Evolutionary conservation across 2,113 vertebrate species (phyloP), one percentile per base, ranked within the genome.

Genomic region (Tringa solitaria): DNA sequence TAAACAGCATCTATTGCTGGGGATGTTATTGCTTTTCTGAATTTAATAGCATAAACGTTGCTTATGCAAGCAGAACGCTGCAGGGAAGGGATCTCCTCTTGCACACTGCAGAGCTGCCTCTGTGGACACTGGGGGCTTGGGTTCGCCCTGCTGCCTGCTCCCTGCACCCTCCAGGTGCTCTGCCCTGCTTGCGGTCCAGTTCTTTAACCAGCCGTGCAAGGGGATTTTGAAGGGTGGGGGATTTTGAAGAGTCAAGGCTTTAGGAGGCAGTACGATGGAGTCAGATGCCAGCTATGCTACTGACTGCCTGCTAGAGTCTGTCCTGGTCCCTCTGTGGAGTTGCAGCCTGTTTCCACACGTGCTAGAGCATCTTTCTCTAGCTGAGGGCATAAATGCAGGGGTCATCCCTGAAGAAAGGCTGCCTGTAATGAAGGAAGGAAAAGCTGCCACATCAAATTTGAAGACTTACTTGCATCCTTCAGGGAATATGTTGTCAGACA

Each of bases 21-120:
- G 81, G 82, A 86, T 67, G 64, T 97, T 94, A 91, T 37, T 95
- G 87, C 89, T 80, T 86, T 68, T 80, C 81, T 59, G 84, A 20
- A 74, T 89, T 83, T 76, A 87, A 94, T 30, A 87, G 81, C 69
- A 73, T 67, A 27, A 84, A 76, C 26, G 3, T 61, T 87, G 89
- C 93, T 87, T 64, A 28, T 41, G 61, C 84, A 64, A 94, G 91
- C 93, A 87, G 77, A 79, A 76, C 3, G 6, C 74, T 41, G 61
- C 91, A 87, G 70, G 88, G 50, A 73, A 61, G 19, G 73, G 37
- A 70, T 89, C 61, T 54, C 59, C 75, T 84, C 84, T 84, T 4
- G 0, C 61, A 56, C 22, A 6, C 41, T 14, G 35, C 82, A 43
- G 64, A 72, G 51, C 69, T 60, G 87, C 68, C 68, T 74, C 80